Percentiles rank a stretch among this genome's conserved stretches.
Evolutionary conservation across 2,888 invertebrate species (phyloP).

Genomic region (Athripsodes cinereus): DNA sequence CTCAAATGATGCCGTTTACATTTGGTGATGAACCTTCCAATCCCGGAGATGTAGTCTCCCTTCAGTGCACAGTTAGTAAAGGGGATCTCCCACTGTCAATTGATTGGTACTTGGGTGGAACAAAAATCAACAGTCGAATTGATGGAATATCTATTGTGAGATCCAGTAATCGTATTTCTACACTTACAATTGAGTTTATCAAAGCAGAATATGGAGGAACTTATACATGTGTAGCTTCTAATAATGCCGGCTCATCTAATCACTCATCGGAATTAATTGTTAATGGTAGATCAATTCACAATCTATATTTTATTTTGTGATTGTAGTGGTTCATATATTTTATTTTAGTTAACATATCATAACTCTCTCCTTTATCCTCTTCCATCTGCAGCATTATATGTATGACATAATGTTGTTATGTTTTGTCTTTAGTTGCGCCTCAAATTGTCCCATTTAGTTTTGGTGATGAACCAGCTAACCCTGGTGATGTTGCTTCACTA

Average conservation of each 20-base stretch:
- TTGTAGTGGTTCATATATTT: not conserved
- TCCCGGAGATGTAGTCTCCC: constrained; percentile 65
- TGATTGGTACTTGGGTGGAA: constrained; percentile 63
- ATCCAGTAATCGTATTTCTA: constrained; percentile 43
- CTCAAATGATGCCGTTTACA: constrained; percentile 71
- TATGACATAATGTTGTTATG: constrained; percentile 27
- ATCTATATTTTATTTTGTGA: not conserved
- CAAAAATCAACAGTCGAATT: constrained; percentile 40
- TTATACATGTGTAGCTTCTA: constrained; percentile 59
- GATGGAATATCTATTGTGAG: constrained; percentile 44
- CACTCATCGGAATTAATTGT: constrained; percentile 45
- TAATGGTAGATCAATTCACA: constrained; percentile 36
- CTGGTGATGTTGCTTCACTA: constrained; percentile 64
- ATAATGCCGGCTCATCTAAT: constrained; percentile 51
- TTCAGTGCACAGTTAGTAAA: constrained; percentile 62
- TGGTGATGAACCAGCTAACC: constrained; percentile 65
- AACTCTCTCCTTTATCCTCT: not conserved
- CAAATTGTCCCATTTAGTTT: constrained; percentile 74
- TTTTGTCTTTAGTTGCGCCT: constrained; percentile 58
- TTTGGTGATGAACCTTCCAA: constrained; percentile 68
- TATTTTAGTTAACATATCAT: constrained; percentile 25
- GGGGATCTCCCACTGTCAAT: constrained; percentile 65
- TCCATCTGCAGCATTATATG: not conserved
- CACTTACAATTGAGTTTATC: constrained; percentile 49
- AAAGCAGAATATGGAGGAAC: constrained; percentile 53